Conservation (phyloP, 2,797 vertebrate genomes). For the Scomberomorus guttatus region DNA sequence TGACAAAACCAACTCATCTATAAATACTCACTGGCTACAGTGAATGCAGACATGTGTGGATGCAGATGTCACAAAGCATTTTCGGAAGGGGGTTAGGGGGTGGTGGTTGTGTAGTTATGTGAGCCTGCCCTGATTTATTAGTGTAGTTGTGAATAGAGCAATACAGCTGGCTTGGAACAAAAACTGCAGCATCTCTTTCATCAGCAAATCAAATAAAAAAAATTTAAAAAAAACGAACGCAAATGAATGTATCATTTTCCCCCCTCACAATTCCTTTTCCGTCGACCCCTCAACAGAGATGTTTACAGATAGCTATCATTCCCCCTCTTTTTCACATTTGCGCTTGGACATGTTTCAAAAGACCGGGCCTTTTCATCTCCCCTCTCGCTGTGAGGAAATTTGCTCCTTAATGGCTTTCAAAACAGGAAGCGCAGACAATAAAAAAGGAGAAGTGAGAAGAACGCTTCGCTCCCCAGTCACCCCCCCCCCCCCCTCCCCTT, state of each 20-base stretch:
- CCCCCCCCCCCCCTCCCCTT: conserved; percentile 54
- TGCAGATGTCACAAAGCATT: conserved; percentile 89
- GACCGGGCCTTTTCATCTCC: conserved; percentile 83
- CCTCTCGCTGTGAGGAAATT: conserved; percentile 87
- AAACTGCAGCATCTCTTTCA: conserved; percentile 85
- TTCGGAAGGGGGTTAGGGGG: conserved; percentile 73
- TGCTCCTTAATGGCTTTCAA: conserved; percentile 91
- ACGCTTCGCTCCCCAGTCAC: conserved; percentile 63
- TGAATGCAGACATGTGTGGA: conserved; percentile 84
- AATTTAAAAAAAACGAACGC: conserved; percentile 69
- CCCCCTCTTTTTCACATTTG: conserved; percentile 84
- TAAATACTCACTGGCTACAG: conserved; percentile 78
- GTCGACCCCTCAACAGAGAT: conserved; percentile 87
- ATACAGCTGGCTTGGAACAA: conserved; percentile 89
- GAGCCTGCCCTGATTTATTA: conserved; percentile 81
- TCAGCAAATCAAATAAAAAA: conserved; percentile 82
- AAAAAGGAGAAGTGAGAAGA: conserved; percentile 83
- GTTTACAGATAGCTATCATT: conserved; percentile 89
- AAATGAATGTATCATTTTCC: conserved; percentile 86
- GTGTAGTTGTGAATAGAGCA: conserved; percentile 84
- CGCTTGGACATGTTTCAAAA: conserved; percentile 90
- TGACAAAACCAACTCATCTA: conserved; percentile 74
- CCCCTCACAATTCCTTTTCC: conserved; percentile 85
- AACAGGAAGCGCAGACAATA: conserved; percentile 88
- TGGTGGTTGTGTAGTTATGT: conserved; percentile 77